A percentile compares a stretch with the other conserved stretches of the same genome.
These are phyloP conservation scores for Psilopsiagon aurifrons DNA, from an alignment of 2,113 vertebrate genomes.

Conservation along the genomic window DNA sequence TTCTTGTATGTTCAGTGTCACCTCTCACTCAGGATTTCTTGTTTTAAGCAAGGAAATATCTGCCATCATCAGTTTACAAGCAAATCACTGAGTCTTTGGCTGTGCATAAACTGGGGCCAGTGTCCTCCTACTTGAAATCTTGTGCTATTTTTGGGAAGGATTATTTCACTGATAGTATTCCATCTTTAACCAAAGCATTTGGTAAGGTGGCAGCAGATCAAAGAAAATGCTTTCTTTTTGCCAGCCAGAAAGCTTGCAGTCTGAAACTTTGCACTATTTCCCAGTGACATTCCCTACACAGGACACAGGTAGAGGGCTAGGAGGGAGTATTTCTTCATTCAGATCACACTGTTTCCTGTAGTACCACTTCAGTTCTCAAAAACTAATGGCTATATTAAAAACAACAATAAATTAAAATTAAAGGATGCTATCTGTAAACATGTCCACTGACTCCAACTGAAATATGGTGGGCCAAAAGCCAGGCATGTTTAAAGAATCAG, in stretches of 20 bases:
- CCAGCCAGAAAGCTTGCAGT: background rate
- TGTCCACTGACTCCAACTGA: background rate
- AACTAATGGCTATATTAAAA: background rate
- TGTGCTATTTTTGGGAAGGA: background rate
- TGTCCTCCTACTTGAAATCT: background rate
- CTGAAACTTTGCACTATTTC: background rate
- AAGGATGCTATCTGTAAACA: background rate
- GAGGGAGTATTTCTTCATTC: background rate
- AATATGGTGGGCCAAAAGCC: conserved; percentile 35
- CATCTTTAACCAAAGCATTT: background rate
- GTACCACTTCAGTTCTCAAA: background rate
- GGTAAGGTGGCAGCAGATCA: background rate
- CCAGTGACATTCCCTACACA: background rate
- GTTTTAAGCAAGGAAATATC: background rate
- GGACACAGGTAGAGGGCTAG: background rate
- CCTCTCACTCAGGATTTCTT: background rate
- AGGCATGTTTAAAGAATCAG: conserved; percentile 34
- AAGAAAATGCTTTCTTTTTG: background rate
- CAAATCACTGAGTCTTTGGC: background rate
- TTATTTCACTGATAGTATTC: background rate
- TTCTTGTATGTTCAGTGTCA: background rate
- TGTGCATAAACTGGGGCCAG: background rate
- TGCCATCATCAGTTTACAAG: background rate
- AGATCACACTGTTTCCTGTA: background rate
- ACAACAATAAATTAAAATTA: background rate